Base-by-base conservation (phyloP, 2,888 invertebrate species). In the Thumatha senex region DNA sequence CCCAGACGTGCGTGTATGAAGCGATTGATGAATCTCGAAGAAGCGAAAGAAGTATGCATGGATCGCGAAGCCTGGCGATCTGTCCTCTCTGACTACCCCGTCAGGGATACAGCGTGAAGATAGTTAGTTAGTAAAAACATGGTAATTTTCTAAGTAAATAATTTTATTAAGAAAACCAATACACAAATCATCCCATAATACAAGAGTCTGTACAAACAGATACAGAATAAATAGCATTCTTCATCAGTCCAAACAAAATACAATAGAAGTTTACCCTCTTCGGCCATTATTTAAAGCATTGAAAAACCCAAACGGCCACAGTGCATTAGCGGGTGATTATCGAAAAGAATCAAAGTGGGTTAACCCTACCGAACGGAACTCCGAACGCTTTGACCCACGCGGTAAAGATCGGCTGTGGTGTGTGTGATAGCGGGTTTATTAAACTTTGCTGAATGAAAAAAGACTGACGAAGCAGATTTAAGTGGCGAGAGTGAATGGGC, bases 321-420 rank as follows among this genome's bases (percentile, higher is more conserved):
- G 75, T 82, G 82, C 79, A 86, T 86, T 87, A 87, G 77, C 78
- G 69, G 80, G 82, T 77, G 85, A 87, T 88, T 87, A 88, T 86
- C 80, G 84, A 74, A 84, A 86, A 85, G 84, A 87, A 86, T 86
- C 86, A 82, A 85, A 86, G 79, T 70, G 74, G 72, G 78, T 79
- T 78, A 82, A 82, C 85, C 83, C 84, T 72, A 69, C 70, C 61
- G 65, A 67, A 69, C 54, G 67, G 62, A 65, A 70, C 58, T 69
- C 69, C 72, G 74, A 65, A 63, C 71, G 64, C 54, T 57, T 58
- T 60, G 72, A 67, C 70, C 79, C 73, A 67, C 64, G 72, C 60
- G 69, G 73, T 63, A 64, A 56, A 51, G 34, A 49, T 44, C 53
- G 40, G 58, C 47, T 49, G 57, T 48, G 67, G 70, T 46, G 40